Base-by-base conservation (phyloP, 2,797 vertebrate genomes). In the Parauchenoglanis ngamensis region DNA sequence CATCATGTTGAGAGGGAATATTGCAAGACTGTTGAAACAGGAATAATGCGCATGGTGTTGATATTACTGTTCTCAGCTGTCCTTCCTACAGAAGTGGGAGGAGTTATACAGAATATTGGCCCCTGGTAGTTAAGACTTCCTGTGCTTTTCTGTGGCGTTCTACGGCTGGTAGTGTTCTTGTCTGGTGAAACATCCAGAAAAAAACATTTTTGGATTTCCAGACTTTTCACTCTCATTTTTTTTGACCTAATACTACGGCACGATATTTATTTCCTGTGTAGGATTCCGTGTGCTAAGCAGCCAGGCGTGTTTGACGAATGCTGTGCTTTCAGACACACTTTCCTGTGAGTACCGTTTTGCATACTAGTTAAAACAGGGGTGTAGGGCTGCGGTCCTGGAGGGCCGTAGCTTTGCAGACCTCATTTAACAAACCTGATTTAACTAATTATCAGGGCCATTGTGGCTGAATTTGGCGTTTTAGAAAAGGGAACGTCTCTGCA, bases 401-500 rank as follows among this genome's bases (percentile, higher is more conserved):
- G 7, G 77, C 54, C 15, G 23, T 35, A 49, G 59, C 57, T 81
- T 46, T 17, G 25, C 25, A 81, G 59, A 81, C 40, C 79, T 63
- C 79, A 70, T 63, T 61, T 79, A 68, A 46, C 61, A 81, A 67
- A 46, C 25, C 61, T 11, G 52, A 83, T 68, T 54, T 57, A 56
- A 65, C 28, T 54, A n/a, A 75, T 28, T 73, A 76, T 65, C 83
- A 82, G 54, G 31, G 59, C 79, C 44, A 21, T 44, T 80, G 56
- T 80, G 78, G 56, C 31, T 61, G 54, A 40, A 44, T 61, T 61
- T 81, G 23, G 3, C 44, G 35, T 44, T 63, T 63, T 63, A 63
- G 61, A 82, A 44, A 82, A 49, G 44, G 61, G 15, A 82, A 82
- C 31, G 80, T 46, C 40, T n/a, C 59, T 82, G 44, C 35, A 80